Evolutionary conservation across 2,797 vertebrate species (phyloP).

Genomic region (Tympanoctomys barrerae): DNA sequence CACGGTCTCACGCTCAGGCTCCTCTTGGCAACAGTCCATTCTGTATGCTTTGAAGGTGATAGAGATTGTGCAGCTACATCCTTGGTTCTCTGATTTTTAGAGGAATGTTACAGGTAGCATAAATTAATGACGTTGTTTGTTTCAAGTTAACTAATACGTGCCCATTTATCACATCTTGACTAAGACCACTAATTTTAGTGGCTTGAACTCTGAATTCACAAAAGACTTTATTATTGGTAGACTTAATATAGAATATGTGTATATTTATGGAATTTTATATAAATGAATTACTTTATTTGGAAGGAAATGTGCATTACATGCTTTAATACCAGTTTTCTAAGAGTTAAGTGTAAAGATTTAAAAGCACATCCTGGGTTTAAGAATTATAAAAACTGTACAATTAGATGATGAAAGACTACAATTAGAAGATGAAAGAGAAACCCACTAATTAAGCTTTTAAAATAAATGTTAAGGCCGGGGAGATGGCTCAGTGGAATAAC

Average conservation of each 20-base stretch:
- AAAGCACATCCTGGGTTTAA: not conserved
- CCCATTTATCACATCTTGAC: not conserved
- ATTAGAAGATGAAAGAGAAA: slow-evolving; percentile 38
- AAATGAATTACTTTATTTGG: not conserved
- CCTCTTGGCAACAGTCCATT: not conserved
- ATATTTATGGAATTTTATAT: not conserved
- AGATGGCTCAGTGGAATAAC: too few relatives aligned
- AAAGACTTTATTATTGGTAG: not conserved
- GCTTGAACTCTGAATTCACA: not conserved
- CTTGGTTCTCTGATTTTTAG: not conserved
- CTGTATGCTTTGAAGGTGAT: not conserved
- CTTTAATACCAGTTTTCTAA: not conserved
- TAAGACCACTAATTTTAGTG: not conserved
- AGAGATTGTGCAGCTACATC: not conserved
- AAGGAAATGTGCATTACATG: not conserved
- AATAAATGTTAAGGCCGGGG: slow-evolving; percentile 63
- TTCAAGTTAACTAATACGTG: not conserved
- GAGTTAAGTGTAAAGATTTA: not conserved
- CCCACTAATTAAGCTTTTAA: not conserved
- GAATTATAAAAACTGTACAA: not conserved
- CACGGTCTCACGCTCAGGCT: not conserved
- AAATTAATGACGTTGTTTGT: not conserved
- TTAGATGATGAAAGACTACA: slow-evolving; percentile 13
- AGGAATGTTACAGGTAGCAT: not conserved
- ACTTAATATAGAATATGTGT: not conserved